A percentile compares a stretch with the other conserved stretches of the same genome.
These are phyloP conservation scores for Agriopis marginaria DNA, from an alignment of 2,888 invertebrate species.

Conservation along the genomic window DNA sequence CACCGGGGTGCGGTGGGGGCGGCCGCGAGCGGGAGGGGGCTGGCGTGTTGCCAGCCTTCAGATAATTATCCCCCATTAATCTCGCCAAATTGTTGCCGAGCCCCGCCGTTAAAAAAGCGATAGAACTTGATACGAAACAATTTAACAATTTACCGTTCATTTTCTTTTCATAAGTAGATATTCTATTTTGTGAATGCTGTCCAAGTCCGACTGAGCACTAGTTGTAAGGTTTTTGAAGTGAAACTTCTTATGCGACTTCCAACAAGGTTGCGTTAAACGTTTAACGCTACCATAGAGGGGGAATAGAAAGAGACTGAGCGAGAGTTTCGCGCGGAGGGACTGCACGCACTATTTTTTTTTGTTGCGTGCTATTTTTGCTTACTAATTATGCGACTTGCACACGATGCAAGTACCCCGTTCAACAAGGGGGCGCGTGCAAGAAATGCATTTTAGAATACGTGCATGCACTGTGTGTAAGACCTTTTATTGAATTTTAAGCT, in stretches of 20 bases:
- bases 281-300: too few species aligned
- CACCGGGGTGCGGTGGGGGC: constrained; percentile 12
- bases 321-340: too few species aligned
- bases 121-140: constrained; percentile 48
- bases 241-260: too few species aligned
- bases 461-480: background rate
- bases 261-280: too few species aligned
- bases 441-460: too few species aligned
- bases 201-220: background rate
- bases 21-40: constrained; percentile 27
- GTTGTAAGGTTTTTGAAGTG: too few species aligned
- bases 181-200: background rate
- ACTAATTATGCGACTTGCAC: too few species aligned
- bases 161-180: constrained; percentile 27
- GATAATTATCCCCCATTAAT: constrained; percentile 76
- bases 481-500: background rate
- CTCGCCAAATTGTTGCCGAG: constrained; percentile 66
- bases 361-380: too few species aligned
- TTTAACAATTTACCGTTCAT: constrained; percentile 43
- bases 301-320: too few species aligned
- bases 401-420: too few species aligned
- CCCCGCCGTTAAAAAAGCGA: constrained; percentile 61
- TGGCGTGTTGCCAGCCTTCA: constrained; percentile 64
- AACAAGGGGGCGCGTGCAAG: too few species aligned
- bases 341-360: too few species aligned